Evolutionary conservation across 2,113 vertebrate genomes (phyloP).

Genomic region (Labrus mixtus): DNA sequence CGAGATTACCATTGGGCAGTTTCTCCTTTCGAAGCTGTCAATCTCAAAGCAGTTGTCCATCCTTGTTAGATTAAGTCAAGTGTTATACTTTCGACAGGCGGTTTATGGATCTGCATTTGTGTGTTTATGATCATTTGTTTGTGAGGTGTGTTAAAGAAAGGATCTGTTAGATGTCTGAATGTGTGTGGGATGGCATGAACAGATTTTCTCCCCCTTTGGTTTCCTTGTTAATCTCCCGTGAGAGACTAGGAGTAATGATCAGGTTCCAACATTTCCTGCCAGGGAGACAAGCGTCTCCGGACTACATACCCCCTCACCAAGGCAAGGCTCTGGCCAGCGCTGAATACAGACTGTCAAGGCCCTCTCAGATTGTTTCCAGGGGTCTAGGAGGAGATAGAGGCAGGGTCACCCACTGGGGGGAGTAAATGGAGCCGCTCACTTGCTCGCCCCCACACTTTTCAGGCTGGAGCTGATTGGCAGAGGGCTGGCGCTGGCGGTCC

Average conservation of each 20-base stretch:
- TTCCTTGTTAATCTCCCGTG: slow-evolving; percentile 82
- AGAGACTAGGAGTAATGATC: slow-evolving; percentile 79
- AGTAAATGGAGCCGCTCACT: slow-evolving; percentile 72
- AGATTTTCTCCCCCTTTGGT: slow-evolving; percentile 53
- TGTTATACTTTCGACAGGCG: slow-evolving; percentile 25
- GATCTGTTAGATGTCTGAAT: slow-evolving; percentile 54
- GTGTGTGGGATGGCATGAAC: slow-evolving; percentile 59
- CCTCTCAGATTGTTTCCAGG: slow-evolving; percentile 83
- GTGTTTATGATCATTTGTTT: slow-evolving; percentile 51
- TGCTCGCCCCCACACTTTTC: slow-evolving; percentile 73
- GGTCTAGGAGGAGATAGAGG: slow-evolving; percentile 80
- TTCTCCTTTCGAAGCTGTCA: slow-evolving; percentile 67
- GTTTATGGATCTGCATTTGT: slow-evolving; percentile 45
- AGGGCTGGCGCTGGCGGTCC: slow-evolving; percentile 66
- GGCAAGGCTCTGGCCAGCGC: slow-evolving; percentile 72
- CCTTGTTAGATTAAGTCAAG: slow-evolving; percentile 52
- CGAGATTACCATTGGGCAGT: slow-evolving; percentile 61
- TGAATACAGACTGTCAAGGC: slow-evolving; percentile 78
- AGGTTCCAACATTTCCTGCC: slow-evolving; percentile 85
- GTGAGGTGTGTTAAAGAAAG: slow-evolving; percentile 20
- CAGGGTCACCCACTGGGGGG: slow-evolving; percentile 75
- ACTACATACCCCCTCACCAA: slow-evolving; percentile 76
- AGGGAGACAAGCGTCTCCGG: slow-evolving; percentile 81
- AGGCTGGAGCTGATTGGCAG: slow-evolving; percentile 72
- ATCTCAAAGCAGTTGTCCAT: slow-evolving; percentile 60